Evolutionary conservation across 2,113 vertebrate species (phyloP).

Genomic region (Tapirus terrestris): DNA sequence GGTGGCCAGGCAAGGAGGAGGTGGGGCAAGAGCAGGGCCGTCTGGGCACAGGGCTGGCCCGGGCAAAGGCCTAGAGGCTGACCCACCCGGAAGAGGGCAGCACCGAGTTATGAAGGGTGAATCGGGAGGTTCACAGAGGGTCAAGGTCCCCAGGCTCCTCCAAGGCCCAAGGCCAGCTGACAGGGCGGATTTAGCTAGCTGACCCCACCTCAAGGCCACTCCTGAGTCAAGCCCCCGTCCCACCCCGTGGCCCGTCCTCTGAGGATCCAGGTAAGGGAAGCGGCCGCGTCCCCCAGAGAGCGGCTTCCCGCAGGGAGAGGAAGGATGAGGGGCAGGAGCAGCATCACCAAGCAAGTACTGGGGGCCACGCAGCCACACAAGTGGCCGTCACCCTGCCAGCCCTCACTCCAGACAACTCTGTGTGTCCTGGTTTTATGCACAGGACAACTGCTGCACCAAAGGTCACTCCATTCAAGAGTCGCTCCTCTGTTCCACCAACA

Average conservation of each 20-base stretch:
- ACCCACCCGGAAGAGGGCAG: fast-evolving
- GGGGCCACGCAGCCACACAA: fast-evolving
- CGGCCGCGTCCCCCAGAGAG: too few species aligned
- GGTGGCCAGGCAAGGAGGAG: too few species aligned
- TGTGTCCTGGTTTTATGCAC: too few species aligned
- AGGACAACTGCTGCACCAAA: not conserved
- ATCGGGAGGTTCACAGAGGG: not conserved
- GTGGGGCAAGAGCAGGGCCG: not conserved
- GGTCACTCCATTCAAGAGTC: fast-evolving
- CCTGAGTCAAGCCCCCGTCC: not conserved
- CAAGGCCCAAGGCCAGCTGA: not conserved
- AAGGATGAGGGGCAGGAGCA: not conserved
- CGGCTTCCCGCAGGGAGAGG: fast-evolving
- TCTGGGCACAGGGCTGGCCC: not conserved
- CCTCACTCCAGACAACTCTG: fast-evolving
- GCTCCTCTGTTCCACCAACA: not conserved
- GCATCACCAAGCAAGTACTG: not conserved
- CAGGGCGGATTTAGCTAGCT: too few species aligned
- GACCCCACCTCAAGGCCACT: not conserved
- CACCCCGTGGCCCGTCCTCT: fast-evolving
- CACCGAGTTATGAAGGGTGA: fast-evolving
- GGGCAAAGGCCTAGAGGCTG: not conserved
- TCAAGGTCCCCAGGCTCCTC: not conserved
- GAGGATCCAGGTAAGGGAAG: too few species aligned
- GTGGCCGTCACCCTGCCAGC: fast-evolving